phyloP scores from a whole-genome alignment of 2,888 invertebrate genomes.

The Microplitis manilae region DNA sequence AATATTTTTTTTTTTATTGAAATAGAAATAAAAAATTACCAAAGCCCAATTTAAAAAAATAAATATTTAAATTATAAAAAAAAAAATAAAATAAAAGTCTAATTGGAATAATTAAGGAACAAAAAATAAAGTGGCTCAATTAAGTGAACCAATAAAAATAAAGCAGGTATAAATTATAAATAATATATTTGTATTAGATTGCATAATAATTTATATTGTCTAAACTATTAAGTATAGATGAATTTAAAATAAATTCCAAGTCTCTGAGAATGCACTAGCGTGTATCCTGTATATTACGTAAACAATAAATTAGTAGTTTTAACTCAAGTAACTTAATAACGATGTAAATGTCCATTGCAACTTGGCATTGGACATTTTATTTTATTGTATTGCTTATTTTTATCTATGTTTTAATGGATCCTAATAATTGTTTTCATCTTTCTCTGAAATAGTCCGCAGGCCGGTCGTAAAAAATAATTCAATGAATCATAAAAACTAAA shows the following conservation, averaged over 20 bases:
- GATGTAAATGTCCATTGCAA: conserved; percentile 45
- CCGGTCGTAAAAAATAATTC: too few relatives aligned
- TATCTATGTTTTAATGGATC: not conserved
- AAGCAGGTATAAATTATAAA: not conserved
- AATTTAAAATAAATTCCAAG: conserved; percentile 49
- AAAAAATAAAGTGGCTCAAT: not conserved
- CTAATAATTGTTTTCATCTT: too few relatives aligned
- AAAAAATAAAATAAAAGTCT: too few relatives aligned
- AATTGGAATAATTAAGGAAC: too few relatives aligned
- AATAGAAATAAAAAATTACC: too few relatives aligned
- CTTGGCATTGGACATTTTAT: conserved; percentile 10
- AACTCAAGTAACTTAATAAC: conserved; percentile 52
- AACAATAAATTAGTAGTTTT: conserved; percentile 48
- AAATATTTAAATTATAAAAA: too few relatives aligned
- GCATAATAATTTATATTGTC: conserved; percentile 17
- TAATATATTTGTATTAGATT: conserved; percentile 9
- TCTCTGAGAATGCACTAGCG: conserved; percentile 53
- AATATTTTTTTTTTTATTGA: too few relatives aligned
- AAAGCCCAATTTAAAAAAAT: too few relatives aligned
- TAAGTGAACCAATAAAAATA: not conserved
- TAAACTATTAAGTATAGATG: conserved; percentile 27
- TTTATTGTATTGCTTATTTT: not conserved
- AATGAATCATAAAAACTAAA: too few relatives aligned
- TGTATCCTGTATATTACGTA: conserved; percentile 54
- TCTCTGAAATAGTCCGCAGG: too few relatives aligned